phyloP scores from a whole-genome alignment of 53 echinoderm and acorn worm species.

The Stichopus horrens region DNA sequence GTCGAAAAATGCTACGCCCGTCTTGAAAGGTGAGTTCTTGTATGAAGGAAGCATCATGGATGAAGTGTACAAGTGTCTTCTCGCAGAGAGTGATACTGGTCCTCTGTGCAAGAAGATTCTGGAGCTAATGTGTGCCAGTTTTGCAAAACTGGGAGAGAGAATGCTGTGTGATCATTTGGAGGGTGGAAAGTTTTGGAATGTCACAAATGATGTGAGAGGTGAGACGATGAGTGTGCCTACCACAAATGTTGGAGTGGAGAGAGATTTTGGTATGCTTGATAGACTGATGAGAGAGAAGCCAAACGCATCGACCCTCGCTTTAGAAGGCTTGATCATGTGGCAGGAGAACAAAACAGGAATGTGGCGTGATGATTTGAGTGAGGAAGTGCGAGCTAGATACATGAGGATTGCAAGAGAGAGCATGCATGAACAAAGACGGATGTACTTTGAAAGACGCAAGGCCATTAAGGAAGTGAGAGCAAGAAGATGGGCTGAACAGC shows the following conservation, averaged over 20 bases:
- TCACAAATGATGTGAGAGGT: slow-evolving; percentile 30
- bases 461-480: slow-evolving; percentile 35
- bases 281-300: slow-evolving; percentile 60
- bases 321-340: slow-evolving; percentile 61
- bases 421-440: background rate
- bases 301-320: slow-evolving; percentile 46
- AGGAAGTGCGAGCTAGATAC: slow-evolving; percentile 4
- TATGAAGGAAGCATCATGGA: slow-evolving; percentile 33
- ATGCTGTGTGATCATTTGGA: slow-evolving; percentile 47
- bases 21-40: slow-evolving; percentile 52
- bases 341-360: background rate
- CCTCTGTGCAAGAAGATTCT: slow-evolving; percentile 47
- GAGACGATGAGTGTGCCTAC: slow-evolving; percentile 51
- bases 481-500: background rate
- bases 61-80: slow-evolving; percentile 35
- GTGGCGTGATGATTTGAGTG: slow-evolving; percentile 8
- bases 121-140: slow-evolving; percentile 39
- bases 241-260: slow-evolving; percentile 27
- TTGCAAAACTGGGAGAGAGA: slow-evolving; percentile 22
- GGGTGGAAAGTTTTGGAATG: slow-evolving; percentile 42
- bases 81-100: slow-evolving; percentile 39
- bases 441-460: slow-evolving; percentile 26
- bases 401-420: slow-evolving; percentile 49
- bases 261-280: slow-evolving; percentile 63
- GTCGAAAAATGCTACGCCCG: slow-evolving; percentile 35